Evolutionary conservation across 2,888 invertebrate genomes (phyloP).

Genomic region (Tetragonisca angustula): DNA sequence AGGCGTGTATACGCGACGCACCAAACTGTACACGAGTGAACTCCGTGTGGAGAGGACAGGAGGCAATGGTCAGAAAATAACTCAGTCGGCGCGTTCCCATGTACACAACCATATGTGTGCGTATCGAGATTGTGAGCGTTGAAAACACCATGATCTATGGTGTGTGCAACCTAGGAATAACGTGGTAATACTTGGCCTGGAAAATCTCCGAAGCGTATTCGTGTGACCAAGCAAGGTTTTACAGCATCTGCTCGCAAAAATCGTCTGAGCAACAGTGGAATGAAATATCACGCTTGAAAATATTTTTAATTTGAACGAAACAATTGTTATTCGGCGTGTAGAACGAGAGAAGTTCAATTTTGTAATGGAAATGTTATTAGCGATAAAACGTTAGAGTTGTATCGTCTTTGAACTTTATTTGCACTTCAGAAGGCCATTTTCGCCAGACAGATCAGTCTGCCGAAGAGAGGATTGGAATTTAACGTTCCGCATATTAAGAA

Average conservation of each 20-base stretch:
- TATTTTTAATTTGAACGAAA: not conserved
- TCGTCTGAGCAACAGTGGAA: not conserved
- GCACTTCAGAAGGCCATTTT: constrained; percentile 39
- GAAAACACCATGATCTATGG: constrained; percentile 70
- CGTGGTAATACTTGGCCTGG: constrained; percentile 61
- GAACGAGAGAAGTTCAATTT: constrained; percentile 26
- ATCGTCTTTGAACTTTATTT: constrained; percentile 12
- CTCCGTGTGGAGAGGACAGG: constrained; percentile 52
- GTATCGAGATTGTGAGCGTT: constrained; percentile 39
- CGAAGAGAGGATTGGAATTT: constrained; percentile 25
- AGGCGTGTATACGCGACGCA: constrained; percentile 26
- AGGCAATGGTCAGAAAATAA: constrained; percentile 76
- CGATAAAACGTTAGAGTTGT: constrained; percentile 31
- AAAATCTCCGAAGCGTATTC: constrained; percentile 64
- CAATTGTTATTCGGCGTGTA: too few relatives aligned
- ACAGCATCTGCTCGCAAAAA: constrained; percentile 12
- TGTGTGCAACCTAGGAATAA: constrained; percentile 62
- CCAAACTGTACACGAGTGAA: constrained; percentile 39
- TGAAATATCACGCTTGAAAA: not conserved
- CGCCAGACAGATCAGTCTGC: constrained; percentile 35
- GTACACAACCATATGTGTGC: constrained; percentile 34
- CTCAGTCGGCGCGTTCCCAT: constrained; percentile 68
- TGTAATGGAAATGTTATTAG: constrained; percentile 31
- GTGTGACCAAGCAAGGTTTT: constrained; percentile 21
- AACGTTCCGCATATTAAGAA: constrained; percentile 20